Conservation (phyloP, 2,113 vertebrate genomes). For the Caretta caretta region DNA sequence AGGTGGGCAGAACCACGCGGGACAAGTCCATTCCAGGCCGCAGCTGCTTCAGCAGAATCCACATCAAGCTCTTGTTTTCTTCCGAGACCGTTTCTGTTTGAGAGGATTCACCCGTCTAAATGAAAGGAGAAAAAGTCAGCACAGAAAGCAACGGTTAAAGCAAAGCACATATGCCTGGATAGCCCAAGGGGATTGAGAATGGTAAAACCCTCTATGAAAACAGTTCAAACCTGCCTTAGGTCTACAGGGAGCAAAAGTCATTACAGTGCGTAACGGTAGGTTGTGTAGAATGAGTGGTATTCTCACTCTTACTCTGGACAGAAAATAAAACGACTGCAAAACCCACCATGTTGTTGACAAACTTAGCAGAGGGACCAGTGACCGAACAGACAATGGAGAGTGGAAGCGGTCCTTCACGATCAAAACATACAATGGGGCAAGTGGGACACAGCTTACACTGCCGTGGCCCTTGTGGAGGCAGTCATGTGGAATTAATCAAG, state of each 20-base stretch:
- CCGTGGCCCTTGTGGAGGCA: fast-evolving
- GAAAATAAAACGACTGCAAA: neutral
- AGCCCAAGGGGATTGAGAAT: neutral
- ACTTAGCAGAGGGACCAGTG: neutral
- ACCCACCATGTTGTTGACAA: fast-evolving
- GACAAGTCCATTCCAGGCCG: slow-evolving; percentile 96
- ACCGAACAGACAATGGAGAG: neutral
- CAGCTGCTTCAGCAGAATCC: slow-evolving; percentile 91
- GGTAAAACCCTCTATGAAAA: neutral
- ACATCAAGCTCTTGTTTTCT: slow-evolving; percentile 93
- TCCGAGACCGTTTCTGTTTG: slow-evolving; percentile 94
- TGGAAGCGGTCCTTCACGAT: neutral
- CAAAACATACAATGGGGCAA: neutral
- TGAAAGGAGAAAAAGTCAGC: slow-evolving; percentile 11
- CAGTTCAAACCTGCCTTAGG: neutral
- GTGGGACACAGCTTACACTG: neutral
- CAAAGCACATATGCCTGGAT: neutral
- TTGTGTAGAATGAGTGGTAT: neutral
- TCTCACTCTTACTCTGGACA: neutral
- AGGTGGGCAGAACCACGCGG: slow-evolving; percentile 93
- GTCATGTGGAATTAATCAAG: neutral
- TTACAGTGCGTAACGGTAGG: neutral
- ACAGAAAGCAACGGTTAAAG: neutral
- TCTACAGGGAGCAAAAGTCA: neutral
- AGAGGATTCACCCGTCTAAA: slow-evolving; percentile 85